Base-by-base conservation (phyloP, 2,888 invertebrate species). In the Taenaris catops region DNA sequence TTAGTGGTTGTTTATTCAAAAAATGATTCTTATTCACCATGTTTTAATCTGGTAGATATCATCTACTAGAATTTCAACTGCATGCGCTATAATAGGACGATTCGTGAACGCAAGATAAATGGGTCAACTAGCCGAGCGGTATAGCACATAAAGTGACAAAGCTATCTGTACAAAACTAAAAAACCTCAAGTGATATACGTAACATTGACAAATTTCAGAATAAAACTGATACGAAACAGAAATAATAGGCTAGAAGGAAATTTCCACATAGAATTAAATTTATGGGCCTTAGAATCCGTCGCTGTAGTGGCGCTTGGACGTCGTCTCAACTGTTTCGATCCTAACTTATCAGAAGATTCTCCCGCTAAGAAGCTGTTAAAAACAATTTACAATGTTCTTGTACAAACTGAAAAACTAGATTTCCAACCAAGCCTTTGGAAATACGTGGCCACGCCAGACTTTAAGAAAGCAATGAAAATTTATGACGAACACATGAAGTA, bases 241-340 rank as follows among this genome's bases (percentile, higher is more conserved):
- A 67, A 84, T 0, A 63, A 86, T 9, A 90, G 89, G 65, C 76
- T 92, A 35, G 84, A 87, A 1, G 67, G 68, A 0, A 78, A 89
- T 38, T 88, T 91, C 25, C 61, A 72, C 25, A 71, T 78, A 12
- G 89, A 90, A 62, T 65, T 90, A 45, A 87, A 88, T 38, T 80
- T 89, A 47, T 92, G 91, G 91, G 80, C 89, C 0, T 58, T 92
- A 8, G 92, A 92, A 59, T 90, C 87, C 0, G 62, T 71, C 4
- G 69, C 58, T 0, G 55, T 73, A 34, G 66, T 80, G 0, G 70
- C 73, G 1, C 47, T 83, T 3, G 81, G 81, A 0, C 56, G 58
- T 2, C 61, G 78, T 0, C 48, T 83, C 0, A 67, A 70, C 27
- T 73, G 72, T 32, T 55, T 80, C 1, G 58, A 69, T 23, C 49